Percentiles rank a stretch among this genome's conserved stretches.
Conservation (phyloP, 2,888 invertebrate species). For the Apamea epomidion region DNA sequence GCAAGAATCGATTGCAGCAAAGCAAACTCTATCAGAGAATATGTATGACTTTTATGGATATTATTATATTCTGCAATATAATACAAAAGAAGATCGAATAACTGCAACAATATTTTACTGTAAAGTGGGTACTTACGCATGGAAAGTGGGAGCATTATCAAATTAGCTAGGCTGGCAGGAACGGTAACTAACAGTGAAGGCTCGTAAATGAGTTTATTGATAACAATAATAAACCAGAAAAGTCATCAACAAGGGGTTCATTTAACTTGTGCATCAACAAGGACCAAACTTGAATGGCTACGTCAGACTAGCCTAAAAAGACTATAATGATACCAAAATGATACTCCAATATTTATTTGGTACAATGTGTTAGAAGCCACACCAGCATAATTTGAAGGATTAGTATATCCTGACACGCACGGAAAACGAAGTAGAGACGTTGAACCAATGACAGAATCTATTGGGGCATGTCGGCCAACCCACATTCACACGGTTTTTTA, state of each 20-base stretch:
- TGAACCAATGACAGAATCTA: constrained; percentile 44
- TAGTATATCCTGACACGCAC: constrained; percentile 52
- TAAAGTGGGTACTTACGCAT: constrained; percentile 10
- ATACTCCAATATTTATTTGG: constrained; percentile 15
- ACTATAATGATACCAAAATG: constrained; percentile 10
- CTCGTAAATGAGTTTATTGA: not conserved
- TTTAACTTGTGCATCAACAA: not conserved
- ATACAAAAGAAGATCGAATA: not conserved
- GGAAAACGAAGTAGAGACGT: constrained; percentile 34
- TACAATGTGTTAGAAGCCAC: constrained; percentile 23
- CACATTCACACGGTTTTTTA: constrained; percentile 20
- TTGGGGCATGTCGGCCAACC: constrained; percentile 44
- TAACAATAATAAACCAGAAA: constrained; percentile 13
- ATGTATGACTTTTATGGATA: constrained; percentile 15
- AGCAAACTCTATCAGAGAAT: not conserved
- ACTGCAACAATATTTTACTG: too few relatives aligned
- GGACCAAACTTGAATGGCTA: not conserved
- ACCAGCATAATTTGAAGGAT: constrained; percentile 41
- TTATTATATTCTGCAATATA: constrained; percentile 4
- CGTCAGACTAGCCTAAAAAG: not conserved
- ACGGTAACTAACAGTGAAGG: not conserved
- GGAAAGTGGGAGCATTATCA: constrained; percentile 19
- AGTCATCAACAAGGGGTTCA: not conserved
- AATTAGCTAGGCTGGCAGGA: constrained; percentile 13
- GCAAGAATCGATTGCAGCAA: constrained; percentile 30